Percentiles rank a stretch among this genome's conserved stretches.
Evolutionary conservation across 2,797 vertebrate genomes (phyloP).

Genomic region (Hoplostethus mediterraneus): DNA sequence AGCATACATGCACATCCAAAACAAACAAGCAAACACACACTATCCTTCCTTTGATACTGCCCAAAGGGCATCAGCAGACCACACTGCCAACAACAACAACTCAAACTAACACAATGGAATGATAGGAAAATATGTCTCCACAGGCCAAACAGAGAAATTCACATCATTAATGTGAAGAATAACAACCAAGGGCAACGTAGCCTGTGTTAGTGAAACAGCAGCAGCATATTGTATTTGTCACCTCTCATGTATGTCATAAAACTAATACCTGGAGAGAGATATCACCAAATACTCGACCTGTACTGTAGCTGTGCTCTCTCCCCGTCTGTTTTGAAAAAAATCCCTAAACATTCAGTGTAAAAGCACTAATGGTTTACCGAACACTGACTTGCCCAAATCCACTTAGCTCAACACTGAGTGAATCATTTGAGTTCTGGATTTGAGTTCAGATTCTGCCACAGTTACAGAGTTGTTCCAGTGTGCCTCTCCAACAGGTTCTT

Average conservation of each 20-base stretch:
- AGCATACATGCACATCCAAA: conserved; percentile 64
- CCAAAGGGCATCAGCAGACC: conserved; percentile 50
- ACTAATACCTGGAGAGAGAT: neutral
- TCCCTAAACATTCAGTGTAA: too few species aligned
- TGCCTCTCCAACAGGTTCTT: neutral
- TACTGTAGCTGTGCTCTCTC: neutral
- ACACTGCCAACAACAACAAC: conserved; percentile 46
- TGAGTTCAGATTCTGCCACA: neutral
- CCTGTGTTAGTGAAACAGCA: conserved; percentile 2
- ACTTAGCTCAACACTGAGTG: neutral
- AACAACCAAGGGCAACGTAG: conserved; percentile 16
- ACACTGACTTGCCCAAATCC: neutral
- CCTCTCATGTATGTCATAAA: conserved; percentile 10
- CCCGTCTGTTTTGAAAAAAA: too few species aligned
- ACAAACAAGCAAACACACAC: conserved; percentile 77
- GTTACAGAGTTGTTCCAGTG: neutral
- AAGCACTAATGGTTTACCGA: too few species aligned
- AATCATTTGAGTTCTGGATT: neutral
- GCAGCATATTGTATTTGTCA: conserved; percentile 36
- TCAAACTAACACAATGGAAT: conserved; percentile 46
- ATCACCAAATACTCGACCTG: neutral
- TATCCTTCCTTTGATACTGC: conserved; percentile 49
- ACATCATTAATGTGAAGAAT: conserved; percentile 23
- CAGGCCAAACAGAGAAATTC: conserved; percentile 36
- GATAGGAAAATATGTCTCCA: conserved; percentile 34